These are phyloP conservation scores for Phengaris arion DNA, from an alignment of 2,888 invertebrate species.

Conservation along the genomic window DNA sequence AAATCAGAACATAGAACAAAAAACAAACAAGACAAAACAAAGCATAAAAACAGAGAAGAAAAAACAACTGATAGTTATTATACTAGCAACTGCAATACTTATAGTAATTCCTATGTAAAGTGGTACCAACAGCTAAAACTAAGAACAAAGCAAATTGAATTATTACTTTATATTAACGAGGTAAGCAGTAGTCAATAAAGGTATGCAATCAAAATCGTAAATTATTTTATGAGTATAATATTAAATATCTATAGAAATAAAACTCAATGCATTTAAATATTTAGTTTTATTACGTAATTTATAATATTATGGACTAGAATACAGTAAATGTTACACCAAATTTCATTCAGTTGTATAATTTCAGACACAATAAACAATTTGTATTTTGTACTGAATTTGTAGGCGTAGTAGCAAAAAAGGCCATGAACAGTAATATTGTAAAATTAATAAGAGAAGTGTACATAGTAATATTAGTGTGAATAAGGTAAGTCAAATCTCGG, in stretches of 20 bases:
- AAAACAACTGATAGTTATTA: not conserved
- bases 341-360: not conserved
- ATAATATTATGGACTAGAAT: conserved; percentile 22
- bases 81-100: not conserved
- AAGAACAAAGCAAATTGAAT: conserved; percentile 54
- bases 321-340: conserved; percentile 3
- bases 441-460: too few species aligned
- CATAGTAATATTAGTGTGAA: too few species aligned
- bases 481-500: too few species aligned
- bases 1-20: not conserved
- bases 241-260: not conserved
- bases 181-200: conserved; percentile 45
- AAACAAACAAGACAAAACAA: not conserved
- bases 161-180: conserved; percentile 57
- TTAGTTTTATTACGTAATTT: conserved; percentile 8
- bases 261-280: not conserved
- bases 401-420: too few species aligned
- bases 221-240: not conserved
- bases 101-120: conserved; percentile 34
- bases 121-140: conserved; percentile 63
- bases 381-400: not conserved
- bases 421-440: too few species aligned
- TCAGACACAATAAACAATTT: not conserved
- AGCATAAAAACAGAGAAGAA: not conserved
- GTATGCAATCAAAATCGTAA: not conserved